Percentiles rank a stretch among this genome's conserved stretches.
Evolutionary conservation across 2,113 vertebrate species (phyloP).

Genomic region (Synodontis membranacea): DNA sequence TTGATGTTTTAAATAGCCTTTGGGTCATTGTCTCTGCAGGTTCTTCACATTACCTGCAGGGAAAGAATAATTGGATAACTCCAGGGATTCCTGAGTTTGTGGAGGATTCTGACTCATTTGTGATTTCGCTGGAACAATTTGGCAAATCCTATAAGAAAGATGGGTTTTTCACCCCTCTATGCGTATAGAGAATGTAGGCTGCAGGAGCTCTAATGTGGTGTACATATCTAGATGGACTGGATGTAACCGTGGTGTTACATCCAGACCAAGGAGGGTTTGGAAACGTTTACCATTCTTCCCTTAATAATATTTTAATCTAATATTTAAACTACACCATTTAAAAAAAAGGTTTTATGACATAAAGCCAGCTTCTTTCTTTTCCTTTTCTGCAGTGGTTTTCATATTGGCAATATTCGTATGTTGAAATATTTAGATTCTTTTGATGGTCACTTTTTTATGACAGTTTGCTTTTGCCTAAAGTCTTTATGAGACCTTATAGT

Average conservation of each 20-base stretch:
- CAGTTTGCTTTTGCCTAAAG: neutral
- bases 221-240: neutral
- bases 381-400: neutral
- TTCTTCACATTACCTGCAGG: constrained; percentile 15
- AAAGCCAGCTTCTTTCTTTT: neutral
- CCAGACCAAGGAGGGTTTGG: neutral
- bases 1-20: neutral
- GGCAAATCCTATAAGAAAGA: neutral
- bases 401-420: too few species aligned
- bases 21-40: constrained; percentile 26
- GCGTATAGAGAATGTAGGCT: neutral
- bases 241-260: constrained; percentile 1
- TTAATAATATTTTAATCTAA: neutral
- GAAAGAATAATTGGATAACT: neutral
- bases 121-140: neutral
- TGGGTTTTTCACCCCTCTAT: neutral
- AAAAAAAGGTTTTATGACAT: neutral
- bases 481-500: neutral
- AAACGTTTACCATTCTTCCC: neutral
- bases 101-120: neutral
- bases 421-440: neutral
- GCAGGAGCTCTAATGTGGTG: neutral
- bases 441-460: neutral
- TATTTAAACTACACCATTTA: neutral
- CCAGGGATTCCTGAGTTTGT: neutral